Base-by-base conservation (phyloP, 2,797 vertebrate species). In the Cirrhinus molitorella region DNA sequence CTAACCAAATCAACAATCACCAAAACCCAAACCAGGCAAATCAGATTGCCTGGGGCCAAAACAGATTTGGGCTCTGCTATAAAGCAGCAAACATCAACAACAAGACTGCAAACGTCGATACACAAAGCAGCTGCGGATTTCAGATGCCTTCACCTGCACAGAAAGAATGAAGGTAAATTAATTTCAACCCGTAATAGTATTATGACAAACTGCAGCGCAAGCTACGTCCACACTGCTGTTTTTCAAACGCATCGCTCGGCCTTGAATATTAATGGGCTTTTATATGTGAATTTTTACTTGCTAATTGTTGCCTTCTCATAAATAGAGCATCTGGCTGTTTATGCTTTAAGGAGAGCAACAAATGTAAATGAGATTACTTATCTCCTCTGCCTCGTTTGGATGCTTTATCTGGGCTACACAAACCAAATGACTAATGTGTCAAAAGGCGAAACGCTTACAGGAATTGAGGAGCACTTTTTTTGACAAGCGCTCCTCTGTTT, bases 301-400 rank as follows among this genome's bases (percentile, higher is more conserved):
- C 85, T 83, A 85, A 88, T 89, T 90, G 86, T 88, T 78, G 65
- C 81, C 79, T 51, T 76, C 81, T 81, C 80, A 84, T 79, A 86
- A 88, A 87, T 79, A 76, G 82, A 87, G 85, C 87, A 88, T 85
- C 86, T 89, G 85, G 81, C 79, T 85, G 77, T 80, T 86, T 83
- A 74, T 23, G 73, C 74, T 85, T 78, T 76, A 86, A 87, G 83
- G 77, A 86, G 37, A 87, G 88, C 87, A 63, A 75, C 83, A 87
- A 89, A 89, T 87, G 86, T 75, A 81, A 72, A 87, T 90, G 81
- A 81, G 71, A 87, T 90, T 83, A 87, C 79, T 86, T 85, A 88
- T 82, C 74, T 71, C 81, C 68, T 79, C 80, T 89, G 77, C 79
- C 84, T 87, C 65, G 37, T 87, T 83, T 83, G 31, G 59, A 83